Percentiles rank a stretch among this genome's conserved stretches.
phyloP scores from a whole-genome alignment of 2,888 invertebrate species.

The Netelia melanura region DNA sequence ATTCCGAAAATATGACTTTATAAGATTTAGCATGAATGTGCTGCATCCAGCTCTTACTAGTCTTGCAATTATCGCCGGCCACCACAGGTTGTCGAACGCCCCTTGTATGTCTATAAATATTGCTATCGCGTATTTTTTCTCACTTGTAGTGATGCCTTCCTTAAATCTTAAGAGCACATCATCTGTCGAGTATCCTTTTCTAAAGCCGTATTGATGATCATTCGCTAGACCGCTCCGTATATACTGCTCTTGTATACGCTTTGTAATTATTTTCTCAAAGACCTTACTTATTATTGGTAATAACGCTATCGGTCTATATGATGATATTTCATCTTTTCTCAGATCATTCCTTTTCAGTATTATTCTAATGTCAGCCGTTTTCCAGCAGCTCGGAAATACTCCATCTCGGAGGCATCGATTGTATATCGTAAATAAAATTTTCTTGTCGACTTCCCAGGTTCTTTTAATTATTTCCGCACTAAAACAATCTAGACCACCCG shows the following conservation, averaged over 20 bases:
- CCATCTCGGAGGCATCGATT: too few relatives aligned
- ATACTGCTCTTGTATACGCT: conserved; percentile 64
- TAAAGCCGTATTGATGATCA: conserved; percentile 76
- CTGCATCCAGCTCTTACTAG: conserved; percentile 47
- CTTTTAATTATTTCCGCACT: too few relatives aligned
- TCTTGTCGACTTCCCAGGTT: too few relatives aligned
- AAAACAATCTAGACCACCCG: too few relatives aligned
- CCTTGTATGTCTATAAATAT: conserved; percentile 76
- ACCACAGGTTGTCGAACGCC: conserved; percentile 79
- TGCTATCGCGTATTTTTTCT: conserved; percentile 71
- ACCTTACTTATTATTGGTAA: conserved; percentile 76
- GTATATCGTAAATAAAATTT: too few relatives aligned
- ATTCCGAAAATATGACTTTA: conserved; percentile 30
- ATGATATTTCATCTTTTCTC: conserved; percentile 30
- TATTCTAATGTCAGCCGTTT: too few relatives aligned
- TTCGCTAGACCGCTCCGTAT: conserved; percentile 46
- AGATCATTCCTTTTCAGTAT: too few relatives aligned
- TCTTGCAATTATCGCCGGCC: conserved; percentile 73
- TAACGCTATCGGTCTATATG: conserved; percentile 76
- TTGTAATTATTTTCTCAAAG: conserved; percentile 71
- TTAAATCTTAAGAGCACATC: conserved; percentile 67
- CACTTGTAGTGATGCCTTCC: background rate
- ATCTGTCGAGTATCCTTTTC: conserved; percentile 71
- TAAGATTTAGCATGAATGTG: background rate
- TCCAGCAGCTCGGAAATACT: too few relatives aligned